phyloP scores from a whole-genome alignment of 2,888 invertebrate species.

The Euzophera pinguis region DNA sequence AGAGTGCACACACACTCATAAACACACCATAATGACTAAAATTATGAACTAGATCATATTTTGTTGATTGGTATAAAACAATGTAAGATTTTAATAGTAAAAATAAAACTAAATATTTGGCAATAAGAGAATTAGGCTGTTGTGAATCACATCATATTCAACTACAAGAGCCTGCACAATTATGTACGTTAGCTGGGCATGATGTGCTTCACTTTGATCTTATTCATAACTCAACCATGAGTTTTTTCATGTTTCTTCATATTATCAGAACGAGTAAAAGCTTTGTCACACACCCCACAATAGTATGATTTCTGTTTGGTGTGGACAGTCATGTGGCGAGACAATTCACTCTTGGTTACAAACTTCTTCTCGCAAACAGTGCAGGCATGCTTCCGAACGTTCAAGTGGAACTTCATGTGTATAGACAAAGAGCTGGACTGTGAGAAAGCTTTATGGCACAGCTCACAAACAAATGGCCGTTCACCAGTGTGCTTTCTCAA shows the following conservation, averaged over 20 bases:
- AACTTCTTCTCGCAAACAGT: constrained; percentile 77
- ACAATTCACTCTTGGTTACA: constrained; percentile 77
- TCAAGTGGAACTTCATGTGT: constrained; percentile 77
- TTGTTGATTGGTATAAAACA: constrained; percentile 67
- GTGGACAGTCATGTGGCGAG: constrained; percentile 78
- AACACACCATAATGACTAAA: constrained; percentile 77
- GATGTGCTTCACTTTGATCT: constrained; percentile 29
- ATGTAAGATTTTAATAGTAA: constrained; percentile 56
- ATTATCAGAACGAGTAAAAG: constrained; percentile 75
- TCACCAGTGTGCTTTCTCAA: constrained; percentile 75
- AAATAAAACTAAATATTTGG: constrained; percentile 74
- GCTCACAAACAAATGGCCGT: constrained; percentile 75
- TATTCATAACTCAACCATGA: constrained; percentile 56
- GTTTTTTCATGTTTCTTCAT: constrained; percentile 80
- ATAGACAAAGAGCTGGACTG: constrained; percentile 76
- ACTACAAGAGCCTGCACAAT: constrained; percentile 1
- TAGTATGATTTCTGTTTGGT: constrained; percentile 77
- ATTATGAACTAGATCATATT: constrained; percentile 73
- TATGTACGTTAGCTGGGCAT: constrained; percentile 18
- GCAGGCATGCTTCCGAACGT: constrained; percentile 76
- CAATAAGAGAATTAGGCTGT: constrained; percentile 75
- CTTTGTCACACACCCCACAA: constrained; percentile 76
- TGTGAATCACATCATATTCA: constrained; percentile 52
- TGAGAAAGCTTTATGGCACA: constrained; percentile 75
- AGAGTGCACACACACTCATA: constrained; percentile 58